Base-by-base conservation (phyloP, 1,140 invertebrate genomes). In the Ostrea denselamellosa region DNA sequence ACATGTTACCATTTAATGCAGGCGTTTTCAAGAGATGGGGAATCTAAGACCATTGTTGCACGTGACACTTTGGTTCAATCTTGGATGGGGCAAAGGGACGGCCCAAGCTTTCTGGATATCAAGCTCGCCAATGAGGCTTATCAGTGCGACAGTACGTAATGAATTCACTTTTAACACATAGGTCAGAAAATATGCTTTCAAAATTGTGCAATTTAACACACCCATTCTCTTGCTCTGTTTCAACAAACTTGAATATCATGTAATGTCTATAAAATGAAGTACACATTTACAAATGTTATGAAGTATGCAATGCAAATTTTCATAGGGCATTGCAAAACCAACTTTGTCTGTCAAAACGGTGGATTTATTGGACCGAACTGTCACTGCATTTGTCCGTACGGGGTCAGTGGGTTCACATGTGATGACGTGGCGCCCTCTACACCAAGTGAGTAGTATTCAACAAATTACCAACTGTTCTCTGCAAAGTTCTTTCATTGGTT, bases 61-160 rank as follows among this genome's bases (percentile, higher is more conserved):
- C 83, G 86, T 22, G 90, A 92, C 81, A 62, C 86, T 8, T 17
- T 52, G 4, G 84, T 89, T 14, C 92, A 92, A 86, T 85, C 71
- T 2, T 71, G 86, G 44, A 92, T 92, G 19, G 92, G 92, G 22
- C 87, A 92, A 12, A 81, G 90, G 65, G 44, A 84, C 10, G 89
- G 84, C 14, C 86, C 90, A 12, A 92, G 92, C 65, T 92, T 92
- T 85, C 56, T 89, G n/a, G 92, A 92, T 87, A 87, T 91, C 19
- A 90, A 92, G 82, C 77, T 92, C 7, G 87, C 88, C 0, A 92
- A 92, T 68, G 5, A 82, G 9, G 90, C 90, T 17, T 92, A 92
- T 34, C 83, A 86, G 12, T 92, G 92, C 58, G 54, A 68, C 28
- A 34, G 87, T 89, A 86, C 77, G 87, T 62, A 58, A 12, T 62